Base-by-base conservation (phyloP, 2,888 invertebrate genomes). In the Aethes cnicana region DNA sequence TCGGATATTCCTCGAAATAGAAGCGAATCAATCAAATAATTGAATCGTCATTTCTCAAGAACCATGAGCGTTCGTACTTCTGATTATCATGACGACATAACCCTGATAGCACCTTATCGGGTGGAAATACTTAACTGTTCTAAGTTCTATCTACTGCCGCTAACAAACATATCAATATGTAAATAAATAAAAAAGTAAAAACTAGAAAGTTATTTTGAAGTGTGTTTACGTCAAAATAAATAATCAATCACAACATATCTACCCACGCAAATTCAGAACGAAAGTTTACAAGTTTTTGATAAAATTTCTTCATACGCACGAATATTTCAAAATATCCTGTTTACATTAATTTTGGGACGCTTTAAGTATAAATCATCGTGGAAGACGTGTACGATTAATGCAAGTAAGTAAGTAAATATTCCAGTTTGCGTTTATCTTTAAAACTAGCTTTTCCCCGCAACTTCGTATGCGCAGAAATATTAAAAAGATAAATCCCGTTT, bases 201-300 rank as follows among this genome's bases (percentile, higher is more conserved):
- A n/a, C n/a, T n/a, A n/a, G n/a, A n/a, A n/a, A n/a, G n/a, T n/a
- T n/a, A n/a, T n/a, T n/a, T n/a, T n/a, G n/a, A n/a, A n/a, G n/a
- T n/a, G n/a, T n/a, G n/a, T n/a, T n/a, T 21, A 6, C 14, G 23
- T 9, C 23, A 50, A 43, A 12, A 23, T 36, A 35, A 30, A 30
- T 44, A 28, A 50, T 37, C 30, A 30, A 36, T 50, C 36, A 50
- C n/a, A 18, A 20, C 23, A 43, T 36, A 43, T 36, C 49, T 50
- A 50, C 50, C 25, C 33, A 9, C 25, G 17, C 8, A 14, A 25
- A 8, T 7, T 20, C 3, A 20, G 16, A 42, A 48, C 28, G 43
- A 36, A 50, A 50, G 36, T 30, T 43, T n/a, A n/a, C n/a, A n/a
- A n/a, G n/a, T n/a, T n/a, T 35, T 18, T 35, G 16, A 18, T 11